Evolutionary conservation across 2,113 vertebrate species (phyloP).

Genomic region (Mormyrus lacerda): DNA sequence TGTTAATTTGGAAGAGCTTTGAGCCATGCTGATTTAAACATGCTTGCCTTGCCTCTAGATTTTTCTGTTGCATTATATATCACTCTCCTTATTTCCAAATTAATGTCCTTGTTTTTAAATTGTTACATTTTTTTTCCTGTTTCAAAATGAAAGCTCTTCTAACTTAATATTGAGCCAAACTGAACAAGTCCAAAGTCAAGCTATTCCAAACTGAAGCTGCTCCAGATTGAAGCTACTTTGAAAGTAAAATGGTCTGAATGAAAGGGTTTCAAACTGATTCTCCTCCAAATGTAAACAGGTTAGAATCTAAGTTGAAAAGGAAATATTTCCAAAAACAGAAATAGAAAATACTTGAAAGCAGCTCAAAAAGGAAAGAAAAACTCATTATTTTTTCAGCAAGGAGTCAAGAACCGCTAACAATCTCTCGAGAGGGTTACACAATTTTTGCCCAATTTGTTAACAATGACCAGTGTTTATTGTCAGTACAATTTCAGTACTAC

Average conservation of each 20-base stretch:
- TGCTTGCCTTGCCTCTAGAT: background rate
- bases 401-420: background rate
- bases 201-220: background rate
- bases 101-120: background rate
- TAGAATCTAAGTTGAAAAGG: background rate
- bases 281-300: background rate
- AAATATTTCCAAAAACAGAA: background rate
- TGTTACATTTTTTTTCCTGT: background rate
- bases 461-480: background rate
- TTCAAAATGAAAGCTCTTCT: background rate
- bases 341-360: background rate
- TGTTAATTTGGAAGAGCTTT: background rate
- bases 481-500: background rate
- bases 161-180: background rate
- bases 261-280: background rate
- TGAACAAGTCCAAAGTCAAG: background rate
- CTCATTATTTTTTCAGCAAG: background rate
- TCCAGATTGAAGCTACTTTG: background rate
- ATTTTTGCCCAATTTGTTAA: background rate
- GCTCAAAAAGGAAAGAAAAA: background rate
- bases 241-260: background rate
- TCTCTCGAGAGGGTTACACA: background rate
- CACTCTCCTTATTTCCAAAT: background rate
- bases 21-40: background rate
- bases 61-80: background rate